These are phyloP conservation scores for Spialia ferax DNA, from an alignment of 2,888 invertebrate genomes.

Conservation along the genomic window DNA sequence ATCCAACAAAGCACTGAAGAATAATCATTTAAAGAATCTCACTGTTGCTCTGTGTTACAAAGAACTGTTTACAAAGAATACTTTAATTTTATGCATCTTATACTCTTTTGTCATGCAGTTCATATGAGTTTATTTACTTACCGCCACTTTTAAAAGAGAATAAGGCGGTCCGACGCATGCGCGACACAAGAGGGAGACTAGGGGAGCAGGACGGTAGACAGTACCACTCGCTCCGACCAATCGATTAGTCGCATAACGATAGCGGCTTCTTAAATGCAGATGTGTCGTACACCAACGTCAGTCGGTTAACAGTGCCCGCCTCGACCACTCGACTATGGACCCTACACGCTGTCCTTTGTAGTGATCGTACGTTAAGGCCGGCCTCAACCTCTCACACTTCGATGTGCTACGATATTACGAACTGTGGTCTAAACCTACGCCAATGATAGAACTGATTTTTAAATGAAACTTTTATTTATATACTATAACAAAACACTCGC, in stretches of 20 bases:
- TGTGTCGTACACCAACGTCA: slow-evolving; percentile 84
- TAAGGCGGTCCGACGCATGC: slow-evolving; percentile 67
- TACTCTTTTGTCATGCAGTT: slow-evolving; percentile 73
- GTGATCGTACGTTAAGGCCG: slow-evolving; percentile 61
- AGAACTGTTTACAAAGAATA: not conserved
- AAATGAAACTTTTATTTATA: slow-evolving; percentile 43
- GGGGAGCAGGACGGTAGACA: slow-evolving; percentile 69
- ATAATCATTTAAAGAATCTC: not conserved
- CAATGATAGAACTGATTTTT: slow-evolving; percentile 42
- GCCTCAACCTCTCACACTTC: slow-evolving; percentile 59
- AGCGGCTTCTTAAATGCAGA: slow-evolving; percentile 87
- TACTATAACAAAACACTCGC: slow-evolving; percentile 48
- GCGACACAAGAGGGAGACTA: slow-evolving; percentile 69
- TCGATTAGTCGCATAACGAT: slow-evolving; percentile 87
- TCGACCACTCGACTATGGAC: slow-evolving; percentile 69
- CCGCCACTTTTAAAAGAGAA: slow-evolving; percentile 79
- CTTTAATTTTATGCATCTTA: slow-evolving; percentile 56
- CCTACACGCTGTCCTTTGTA: slow-evolving; percentile 71
- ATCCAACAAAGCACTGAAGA: slow-evolving; percentile 14
- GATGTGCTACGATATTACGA: slow-evolving; percentile 57
- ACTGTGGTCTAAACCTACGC: slow-evolving; percentile 49
- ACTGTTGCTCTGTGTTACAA: not conserved
- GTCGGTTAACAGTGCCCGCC: slow-evolving; percentile 78
- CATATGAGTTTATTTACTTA: slow-evolving; percentile 83
- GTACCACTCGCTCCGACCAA: slow-evolving; percentile 83